These are phyloP conservation scores for Syndactyla subalaris DNA, from an alignment of 2,797 vertebrate species.

Conservation along the genomic window DNA sequence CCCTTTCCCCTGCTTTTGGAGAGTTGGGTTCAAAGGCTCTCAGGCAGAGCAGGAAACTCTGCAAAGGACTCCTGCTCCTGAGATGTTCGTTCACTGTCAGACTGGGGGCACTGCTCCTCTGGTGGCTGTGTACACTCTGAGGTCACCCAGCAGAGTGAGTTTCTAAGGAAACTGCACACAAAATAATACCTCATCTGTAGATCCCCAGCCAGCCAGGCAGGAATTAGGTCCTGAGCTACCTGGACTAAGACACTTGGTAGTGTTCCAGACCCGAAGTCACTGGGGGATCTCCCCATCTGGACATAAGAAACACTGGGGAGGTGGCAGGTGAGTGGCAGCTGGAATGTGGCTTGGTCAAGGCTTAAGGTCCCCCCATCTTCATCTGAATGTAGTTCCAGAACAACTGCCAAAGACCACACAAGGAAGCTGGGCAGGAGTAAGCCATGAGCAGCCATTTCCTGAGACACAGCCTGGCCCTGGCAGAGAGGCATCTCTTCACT, in stretches of 20 bases:
- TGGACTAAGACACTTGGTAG: neutral
- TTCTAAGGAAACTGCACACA: conserved; percentile 27
- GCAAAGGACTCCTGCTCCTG: rapidly evolving
- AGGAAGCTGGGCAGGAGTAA: neutral
- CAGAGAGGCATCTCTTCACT: neutral
- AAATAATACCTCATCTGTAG: neutral
- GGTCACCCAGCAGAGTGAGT: neutral
- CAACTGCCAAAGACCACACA: neutral
- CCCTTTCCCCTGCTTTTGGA: neutral
- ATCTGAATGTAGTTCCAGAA: neutral
- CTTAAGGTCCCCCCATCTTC: rapidly evolving
- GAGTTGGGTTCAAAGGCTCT: conserved; percentile 4
- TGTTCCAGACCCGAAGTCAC: neutral
- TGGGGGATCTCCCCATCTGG: neutral
- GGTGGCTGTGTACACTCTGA: neutral
- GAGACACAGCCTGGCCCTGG: neutral
- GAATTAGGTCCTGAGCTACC: neutral
- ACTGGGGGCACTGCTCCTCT: neutral
- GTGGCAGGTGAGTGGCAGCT: neutral
- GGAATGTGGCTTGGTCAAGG: neutral
- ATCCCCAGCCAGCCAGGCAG: neutral
- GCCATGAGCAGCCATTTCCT: neutral
- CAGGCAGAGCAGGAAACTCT: neutral
- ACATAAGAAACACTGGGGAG: rapidly evolving
- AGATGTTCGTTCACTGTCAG: neutral